Evolutionary conservation across 2,888 invertebrate species (phyloP).

Genomic region (Acleris laterana): DNA sequence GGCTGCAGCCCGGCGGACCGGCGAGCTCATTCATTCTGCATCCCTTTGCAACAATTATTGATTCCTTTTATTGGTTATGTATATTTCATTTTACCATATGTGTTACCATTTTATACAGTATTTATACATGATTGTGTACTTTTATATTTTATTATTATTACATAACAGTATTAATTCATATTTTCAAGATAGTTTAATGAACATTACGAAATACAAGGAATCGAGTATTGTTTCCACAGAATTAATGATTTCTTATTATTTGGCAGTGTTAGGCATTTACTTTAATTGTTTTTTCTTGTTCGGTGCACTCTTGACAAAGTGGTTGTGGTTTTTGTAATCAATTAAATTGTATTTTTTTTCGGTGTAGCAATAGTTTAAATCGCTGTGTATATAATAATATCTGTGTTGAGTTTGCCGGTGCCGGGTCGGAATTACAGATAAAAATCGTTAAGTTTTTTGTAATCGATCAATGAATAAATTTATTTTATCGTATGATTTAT

Average conservation of each 20-base stretch:
- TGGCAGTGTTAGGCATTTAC: neutral
- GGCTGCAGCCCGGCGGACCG: conserved; percentile 36
- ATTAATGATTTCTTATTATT: neutral
- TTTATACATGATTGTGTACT: conserved; percentile 54
- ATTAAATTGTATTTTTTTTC: no score
- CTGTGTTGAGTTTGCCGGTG: neutral
- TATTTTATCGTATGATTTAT: no score
- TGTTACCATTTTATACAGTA: conserved; percentile 61
- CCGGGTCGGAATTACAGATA: no score
- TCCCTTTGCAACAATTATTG: conserved; percentile 40
- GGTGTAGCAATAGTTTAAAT: neutral
- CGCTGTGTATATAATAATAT: neutral
- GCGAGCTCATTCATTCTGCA: neutral
- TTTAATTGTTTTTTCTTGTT: neutral
- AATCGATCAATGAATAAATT: no score
- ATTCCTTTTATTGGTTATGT: conserved; percentile 57
- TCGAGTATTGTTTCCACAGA: conserved; percentile 32
- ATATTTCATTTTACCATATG: conserved; percentile 59
- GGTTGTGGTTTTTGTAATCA: no score
- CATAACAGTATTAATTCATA: conserved; percentile 68
- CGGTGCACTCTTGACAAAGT: neutral
- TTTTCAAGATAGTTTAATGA: conserved; percentile 50
- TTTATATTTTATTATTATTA: conserved; percentile 43
- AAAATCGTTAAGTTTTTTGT: no score
- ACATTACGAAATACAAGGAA: conserved; percentile 52